Percentiles rank a stretch among this genome's conserved stretches.
These are phyloP conservation scores for Cephus pulcher DNA, from an alignment of 2,888 invertebrate species.

Conservation along the genomic window DNA sequence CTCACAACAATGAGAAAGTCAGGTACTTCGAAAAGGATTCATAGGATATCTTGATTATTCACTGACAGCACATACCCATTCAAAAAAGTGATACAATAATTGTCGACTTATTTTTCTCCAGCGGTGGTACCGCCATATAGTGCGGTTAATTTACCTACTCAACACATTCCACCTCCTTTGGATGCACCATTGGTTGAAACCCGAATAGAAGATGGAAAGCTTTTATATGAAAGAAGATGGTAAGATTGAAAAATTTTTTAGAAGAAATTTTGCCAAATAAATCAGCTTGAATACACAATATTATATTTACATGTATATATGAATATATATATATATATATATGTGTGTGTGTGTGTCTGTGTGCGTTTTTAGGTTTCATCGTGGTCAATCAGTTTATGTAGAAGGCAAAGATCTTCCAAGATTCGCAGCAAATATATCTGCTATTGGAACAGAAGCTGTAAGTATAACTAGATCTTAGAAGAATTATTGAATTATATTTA, in stretches of 20 bases:
- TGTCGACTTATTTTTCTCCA: slow-evolving; percentile 27
- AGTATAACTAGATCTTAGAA: slow-evolving; percentile 45
- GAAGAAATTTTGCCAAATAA: neutral
- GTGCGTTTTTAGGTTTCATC: slow-evolving; percentile 76
- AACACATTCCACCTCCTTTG: slow-evolving; percentile 61
- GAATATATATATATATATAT: neutral
- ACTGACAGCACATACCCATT: neutral
- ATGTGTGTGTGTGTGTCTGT: neutral
- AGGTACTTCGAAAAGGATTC: slow-evolving; percentile 51
- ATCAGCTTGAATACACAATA: neutral
- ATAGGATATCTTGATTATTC: neutral
- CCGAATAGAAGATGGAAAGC: slow-evolving; percentile 93
- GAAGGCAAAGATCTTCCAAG: slow-evolving; percentile 88
- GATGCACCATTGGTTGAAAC: slow-evolving; percentile 77
- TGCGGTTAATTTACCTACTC: slow-evolving; percentile 53
- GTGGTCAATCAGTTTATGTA: slow-evolving; percentile 92
- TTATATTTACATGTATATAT: neutral
- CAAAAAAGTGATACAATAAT: slow-evolving; percentile 8
- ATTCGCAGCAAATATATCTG: slow-evolving; percentile 90
- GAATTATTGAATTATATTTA: neutral
- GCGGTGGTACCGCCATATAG: slow-evolving; percentile 57
- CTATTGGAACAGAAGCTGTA: slow-evolving; percentile 91
- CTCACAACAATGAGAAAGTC: slow-evolving; percentile 70
- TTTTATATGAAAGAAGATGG: slow-evolving; percentile 94
- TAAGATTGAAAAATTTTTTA: slow-evolving; percentile 43